These are phyloP conservation scores for Acestrorhynchus altus DNA, from an alignment of 2,797 vertebrate genomes.

Conservation along the genomic window DNA sequence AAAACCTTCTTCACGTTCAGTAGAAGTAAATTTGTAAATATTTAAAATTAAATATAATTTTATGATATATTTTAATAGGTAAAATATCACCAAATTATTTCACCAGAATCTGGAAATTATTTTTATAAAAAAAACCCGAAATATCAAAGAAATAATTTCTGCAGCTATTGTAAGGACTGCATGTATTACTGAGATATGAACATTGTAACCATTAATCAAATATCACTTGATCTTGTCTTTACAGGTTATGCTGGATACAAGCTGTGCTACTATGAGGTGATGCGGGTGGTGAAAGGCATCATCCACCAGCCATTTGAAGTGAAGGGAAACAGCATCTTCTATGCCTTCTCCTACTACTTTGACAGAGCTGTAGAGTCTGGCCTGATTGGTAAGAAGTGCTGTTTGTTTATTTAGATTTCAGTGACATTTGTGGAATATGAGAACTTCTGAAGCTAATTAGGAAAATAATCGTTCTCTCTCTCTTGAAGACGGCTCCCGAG, in stretches of 20 bases:
- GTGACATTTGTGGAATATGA: background rate
- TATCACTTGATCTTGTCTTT: slow-evolving; percentile 16
- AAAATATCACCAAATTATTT: too few species aligned
- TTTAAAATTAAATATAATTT: too few species aligned
- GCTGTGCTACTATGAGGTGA: slow-evolving; percentile 92
- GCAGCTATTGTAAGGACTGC: too few species aligned
- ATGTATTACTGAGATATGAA: background rate
- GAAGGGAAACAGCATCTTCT: slow-evolving; percentile 89
- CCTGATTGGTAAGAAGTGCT: slow-evolving; percentile 85
- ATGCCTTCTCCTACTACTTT: slow-evolving; percentile 97
- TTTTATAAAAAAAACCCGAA: too few species aligned
- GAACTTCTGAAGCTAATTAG: background rate
- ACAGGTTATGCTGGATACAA: slow-evolving; percentile 91
- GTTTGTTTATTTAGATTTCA: background rate
- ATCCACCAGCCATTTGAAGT: slow-evolving; percentile 93
- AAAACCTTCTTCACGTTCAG: too few species aligned
- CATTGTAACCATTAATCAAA: background rate
- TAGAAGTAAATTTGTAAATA: too few species aligned
- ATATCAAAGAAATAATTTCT: too few species aligned
- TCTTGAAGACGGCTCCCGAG: slow-evolving; percentile 85
- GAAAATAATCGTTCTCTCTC: slow-evolving; percentile 54
- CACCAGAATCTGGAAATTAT: too few species aligned
- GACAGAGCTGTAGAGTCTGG: slow-evolving; percentile 92
- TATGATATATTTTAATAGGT: too few species aligned
- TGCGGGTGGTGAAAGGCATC: slow-evolving; percentile 88